Evolutionary conservation across 1,140 invertebrate genomes (phyloP).

Genomic region (Pinna nobilis): DNA sequence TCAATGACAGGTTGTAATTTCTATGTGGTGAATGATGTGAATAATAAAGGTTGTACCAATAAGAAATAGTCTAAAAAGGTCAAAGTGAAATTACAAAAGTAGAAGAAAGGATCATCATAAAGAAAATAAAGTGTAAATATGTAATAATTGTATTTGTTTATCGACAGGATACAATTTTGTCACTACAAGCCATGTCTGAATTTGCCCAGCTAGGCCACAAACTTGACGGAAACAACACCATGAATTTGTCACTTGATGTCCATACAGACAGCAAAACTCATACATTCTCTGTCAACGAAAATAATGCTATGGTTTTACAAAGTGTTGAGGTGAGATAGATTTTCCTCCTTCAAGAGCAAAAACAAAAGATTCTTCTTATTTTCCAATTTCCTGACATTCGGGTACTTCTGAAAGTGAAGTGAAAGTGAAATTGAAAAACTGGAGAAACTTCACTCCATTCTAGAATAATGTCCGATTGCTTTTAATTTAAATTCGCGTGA

Average conservation of each 20-base stretch:
- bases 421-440: too few species aligned
- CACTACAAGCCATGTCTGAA: conserved; percentile 7
- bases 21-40: background rate
- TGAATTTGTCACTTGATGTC: background rate
- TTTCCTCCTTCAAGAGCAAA: too few species aligned
- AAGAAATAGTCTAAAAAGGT: background rate
- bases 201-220: background rate
- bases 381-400: too few species aligned
- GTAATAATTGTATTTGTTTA: background rate
- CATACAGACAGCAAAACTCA: background rate
- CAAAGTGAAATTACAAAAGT: background rate
- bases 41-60: background rate
- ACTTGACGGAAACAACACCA: background rate
- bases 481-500: too few species aligned
- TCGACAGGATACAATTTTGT: conserved; percentile 1
- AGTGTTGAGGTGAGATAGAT: conserved; percentile 3
- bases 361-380: too few species aligned
- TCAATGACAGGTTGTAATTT: background rate
- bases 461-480: too few species aligned
- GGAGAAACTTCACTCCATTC: too few species aligned
- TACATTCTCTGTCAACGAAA: background rate
- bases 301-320: conserved; percentile 7
- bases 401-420: too few species aligned
- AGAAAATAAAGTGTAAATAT: background rate
- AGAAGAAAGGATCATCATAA: background rate